Percentiles rank a stretch among this genome's conserved stretches.
phyloP scores from a whole-genome alignment of 2,888 invertebrate species.

The Limnephilus rhombicus region DNA sequence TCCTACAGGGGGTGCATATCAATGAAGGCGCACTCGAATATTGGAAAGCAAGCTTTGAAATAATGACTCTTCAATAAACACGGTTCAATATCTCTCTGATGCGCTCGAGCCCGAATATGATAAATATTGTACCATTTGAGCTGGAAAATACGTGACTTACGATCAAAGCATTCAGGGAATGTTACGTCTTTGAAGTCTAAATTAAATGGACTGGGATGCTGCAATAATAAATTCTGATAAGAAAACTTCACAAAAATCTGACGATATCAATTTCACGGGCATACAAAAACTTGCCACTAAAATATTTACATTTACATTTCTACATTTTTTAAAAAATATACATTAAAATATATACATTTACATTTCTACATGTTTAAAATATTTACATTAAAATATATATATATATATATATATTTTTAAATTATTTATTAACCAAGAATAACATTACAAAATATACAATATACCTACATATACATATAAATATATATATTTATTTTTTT shows the following conservation, averaged over 20 bases:
- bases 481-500: no score
- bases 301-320: no score
- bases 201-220: not conserved
- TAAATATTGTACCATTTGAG: not conserved
- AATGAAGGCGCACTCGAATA: not conserved
- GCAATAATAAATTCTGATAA: not conserved
- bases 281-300: no score
- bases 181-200: not conserved
- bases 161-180: not conserved
- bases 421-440: no score
- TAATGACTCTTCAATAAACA: conserved; percentile 13
- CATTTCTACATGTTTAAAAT: no score
- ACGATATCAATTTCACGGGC: not conserved
- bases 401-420: no score
- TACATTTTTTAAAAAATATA: no score
- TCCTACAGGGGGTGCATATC: not conserved
- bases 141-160: not conserved
- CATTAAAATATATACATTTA: no score
- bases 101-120: not conserved
- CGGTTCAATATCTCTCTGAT: not conserved
- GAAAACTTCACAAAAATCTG: not conserved
- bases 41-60: conserved; percentile 20
- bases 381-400: no score
- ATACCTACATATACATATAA: no score
- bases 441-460: no score